phyloP scores from a whole-genome alignment of 2,797 vertebrate genomes.

The Choloepus didactylus region DNA sequence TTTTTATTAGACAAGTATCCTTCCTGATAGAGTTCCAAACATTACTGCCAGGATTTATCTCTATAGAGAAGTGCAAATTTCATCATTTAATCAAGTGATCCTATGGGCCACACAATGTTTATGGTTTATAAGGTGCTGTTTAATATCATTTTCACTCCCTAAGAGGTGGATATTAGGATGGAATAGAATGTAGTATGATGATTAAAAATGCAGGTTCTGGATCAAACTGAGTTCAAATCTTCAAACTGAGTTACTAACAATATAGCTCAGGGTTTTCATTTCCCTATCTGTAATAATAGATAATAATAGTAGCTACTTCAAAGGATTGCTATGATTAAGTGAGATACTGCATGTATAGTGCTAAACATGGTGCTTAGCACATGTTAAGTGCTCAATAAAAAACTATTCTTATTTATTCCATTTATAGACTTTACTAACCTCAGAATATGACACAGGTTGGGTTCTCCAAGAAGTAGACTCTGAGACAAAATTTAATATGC shows the following conservation, averaged over 20 bases:
- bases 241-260: not conserved
- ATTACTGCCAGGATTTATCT: not conserved
- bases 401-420: not conserved
- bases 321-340: not conserved
- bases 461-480: constrained; percentile 13
- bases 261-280: constrained; percentile 19
- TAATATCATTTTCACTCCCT: not conserved
- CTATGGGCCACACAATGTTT: not conserved
- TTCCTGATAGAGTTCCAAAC: constrained; percentile 13
- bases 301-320: not conserved
- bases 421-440: not conserved
- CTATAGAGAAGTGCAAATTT: not conserved
- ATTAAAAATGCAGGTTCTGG: constrained; percentile 13
- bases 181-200: not conserved
- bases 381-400: not conserved
- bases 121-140: not conserved
- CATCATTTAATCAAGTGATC: not conserved
- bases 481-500: not conserved
- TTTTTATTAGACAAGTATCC: not conserved
- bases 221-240: not conserved
- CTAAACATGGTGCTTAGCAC: not conserved
- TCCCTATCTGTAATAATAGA: not conserved
- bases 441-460: not conserved
- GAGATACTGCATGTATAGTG: not conserved
- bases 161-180: not conserved